Conservation (phyloP, 1,140 invertebrate species). For the Drosophila orosa region DNA sequence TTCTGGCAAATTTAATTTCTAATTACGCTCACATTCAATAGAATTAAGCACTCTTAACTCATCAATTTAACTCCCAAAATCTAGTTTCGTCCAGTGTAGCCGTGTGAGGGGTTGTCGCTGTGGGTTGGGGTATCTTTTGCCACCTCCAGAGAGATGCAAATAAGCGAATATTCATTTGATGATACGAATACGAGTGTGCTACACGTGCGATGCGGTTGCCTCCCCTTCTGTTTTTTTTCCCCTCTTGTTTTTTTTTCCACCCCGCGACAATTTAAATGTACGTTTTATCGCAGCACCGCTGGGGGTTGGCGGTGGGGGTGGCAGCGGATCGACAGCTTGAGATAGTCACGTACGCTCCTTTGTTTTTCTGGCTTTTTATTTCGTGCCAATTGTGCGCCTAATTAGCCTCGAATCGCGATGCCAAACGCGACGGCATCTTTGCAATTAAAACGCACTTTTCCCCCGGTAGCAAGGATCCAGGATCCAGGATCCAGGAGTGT, state of each 20-base stretch:
- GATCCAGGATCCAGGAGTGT: not conserved
- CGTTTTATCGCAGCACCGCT: constrained; percentile 54
- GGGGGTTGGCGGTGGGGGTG: not conserved
- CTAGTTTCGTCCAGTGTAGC: not conserved
- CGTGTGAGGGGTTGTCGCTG: constrained; percentile 7
- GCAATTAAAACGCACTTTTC: constrained; percentile 82
- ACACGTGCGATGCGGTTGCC: constrained; percentile 66
- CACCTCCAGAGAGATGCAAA: constrained; percentile 67
- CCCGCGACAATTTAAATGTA: constrained; percentile 76
- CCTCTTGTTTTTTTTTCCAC: not conserved
- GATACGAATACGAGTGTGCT: constrained; percentile 60
- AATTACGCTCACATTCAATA: not conserved
- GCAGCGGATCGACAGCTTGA: constrained; percentile 72
- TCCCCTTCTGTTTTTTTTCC: not conserved
- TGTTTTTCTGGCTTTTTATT: constrained; percentile 77
- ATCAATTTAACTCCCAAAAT: not conserved
- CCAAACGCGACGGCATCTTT: constrained; percentile 68
- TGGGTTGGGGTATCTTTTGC: constrained; percentile 29
- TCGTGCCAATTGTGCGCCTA: constrained; percentile 80
- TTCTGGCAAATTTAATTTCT: not conserved
- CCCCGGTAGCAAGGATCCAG: constrained; percentile 5
- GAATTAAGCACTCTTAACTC: not conserved
- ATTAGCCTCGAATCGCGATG: constrained; percentile 75
- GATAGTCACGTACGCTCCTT: constrained; percentile 77
- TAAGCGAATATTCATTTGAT: constrained; percentile 83